Base-by-base conservation (phyloP, 2,888 invertebrate species). In the Apodemia duryi region DNA sequence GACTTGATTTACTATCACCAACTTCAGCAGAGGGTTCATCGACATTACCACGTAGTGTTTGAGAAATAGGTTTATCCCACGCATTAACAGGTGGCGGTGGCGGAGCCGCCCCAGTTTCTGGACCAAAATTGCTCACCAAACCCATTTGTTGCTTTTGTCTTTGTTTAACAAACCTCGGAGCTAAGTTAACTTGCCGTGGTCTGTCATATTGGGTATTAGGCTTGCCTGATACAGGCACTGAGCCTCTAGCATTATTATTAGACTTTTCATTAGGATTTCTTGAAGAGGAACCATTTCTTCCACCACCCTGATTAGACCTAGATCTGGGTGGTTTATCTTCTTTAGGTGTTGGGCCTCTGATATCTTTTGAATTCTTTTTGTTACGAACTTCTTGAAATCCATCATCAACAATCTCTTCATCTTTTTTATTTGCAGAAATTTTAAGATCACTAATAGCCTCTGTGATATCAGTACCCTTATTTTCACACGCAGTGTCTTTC, bases 301-400 rank as follows among this genome's bases (percentile, higher is more conserved):
- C 88, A 64, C 83, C 84, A 41, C 90, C 89, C 79, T 91, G 89
- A 72, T 88, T 88, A 51, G 91, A 86, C 76, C 86, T 85, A 77
- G 92, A 91, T 79, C 91, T 83, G 61, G 91, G 88, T 71, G 85
- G 85, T 73, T 86, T 83, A 61, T 92, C 91, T 32, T 91, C 91
- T 74, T 90, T 91, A 7, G 75, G 66, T 13, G 51, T 65, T 43
- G 83, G 77, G 38, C 79, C 82, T 67, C 89, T 91, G 0, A 92
- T 80, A 64, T 95, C 95, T 74, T 95, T 95, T 0, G 94, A 94
- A 72, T 93, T 94, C 80, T 96, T 96, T 83, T 96, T 96, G 65
- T 95, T 96, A 67, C 96, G 94, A 7, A 97, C 97, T 82, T 97
- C 97, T 84, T 96, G 96, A 84, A 97, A 97, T 63, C 96, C 96